Evolutionary conservation across 2,113 vertebrate species (phyloP).

Genomic region (Callocephalon fimbriatum): DNA sequence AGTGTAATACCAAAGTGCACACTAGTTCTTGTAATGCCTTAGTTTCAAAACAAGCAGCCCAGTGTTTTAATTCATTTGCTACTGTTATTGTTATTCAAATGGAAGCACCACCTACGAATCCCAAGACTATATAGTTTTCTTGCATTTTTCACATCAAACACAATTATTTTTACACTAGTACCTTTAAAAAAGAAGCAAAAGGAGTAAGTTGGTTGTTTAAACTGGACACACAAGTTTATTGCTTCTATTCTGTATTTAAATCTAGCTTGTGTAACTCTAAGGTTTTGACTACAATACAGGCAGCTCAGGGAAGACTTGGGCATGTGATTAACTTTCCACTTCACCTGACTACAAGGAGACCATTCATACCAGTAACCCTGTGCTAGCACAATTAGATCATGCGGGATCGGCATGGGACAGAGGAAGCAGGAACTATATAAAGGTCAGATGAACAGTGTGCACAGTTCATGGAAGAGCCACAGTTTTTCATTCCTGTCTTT

Average conservation of each 20-base stretch:
- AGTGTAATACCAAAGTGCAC: fast-evolving
- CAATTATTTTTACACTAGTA: neutral
- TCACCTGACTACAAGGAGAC: neutral
- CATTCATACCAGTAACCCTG: neutral
- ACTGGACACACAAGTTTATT: neutral
- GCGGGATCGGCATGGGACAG: fast-evolving
- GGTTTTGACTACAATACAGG: neutral
- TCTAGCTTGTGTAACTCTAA: neutral
- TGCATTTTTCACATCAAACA: neutral
- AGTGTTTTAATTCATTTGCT: neutral
- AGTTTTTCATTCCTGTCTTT: neutral
- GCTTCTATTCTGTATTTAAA: neutral
- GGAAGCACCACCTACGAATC: neutral
- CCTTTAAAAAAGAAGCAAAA: neutral
- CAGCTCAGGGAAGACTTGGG: neutral
- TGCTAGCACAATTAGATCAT: neutral
- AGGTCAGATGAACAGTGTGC: neutral
- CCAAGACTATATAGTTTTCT: neutral
- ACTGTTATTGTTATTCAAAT: neutral
- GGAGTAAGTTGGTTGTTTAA: neutral
- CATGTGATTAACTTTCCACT: neutral
- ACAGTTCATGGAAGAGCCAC: neutral
- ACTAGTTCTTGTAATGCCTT: neutral
- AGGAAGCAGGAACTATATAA: neutral
- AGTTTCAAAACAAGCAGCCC: neutral